Evolutionary conservation across 2,888 invertebrate species (phyloP).

Genomic region (Clostera curtula): DNA sequence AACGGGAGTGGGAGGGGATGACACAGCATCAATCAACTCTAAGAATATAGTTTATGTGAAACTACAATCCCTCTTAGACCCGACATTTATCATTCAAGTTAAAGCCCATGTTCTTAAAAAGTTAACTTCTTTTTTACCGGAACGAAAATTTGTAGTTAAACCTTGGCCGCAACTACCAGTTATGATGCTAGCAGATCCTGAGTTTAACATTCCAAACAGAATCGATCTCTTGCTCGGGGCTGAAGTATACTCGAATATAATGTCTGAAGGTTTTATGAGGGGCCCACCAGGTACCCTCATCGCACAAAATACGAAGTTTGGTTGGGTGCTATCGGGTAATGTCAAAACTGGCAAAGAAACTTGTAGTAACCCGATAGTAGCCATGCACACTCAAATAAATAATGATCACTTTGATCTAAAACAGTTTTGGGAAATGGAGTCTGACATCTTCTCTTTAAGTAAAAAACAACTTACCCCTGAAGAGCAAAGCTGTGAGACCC

Average conservation of each 20-base stretch:
- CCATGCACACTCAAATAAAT: too few relatives aligned
- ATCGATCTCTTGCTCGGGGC: too few relatives aligned
- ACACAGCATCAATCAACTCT: too few relatives aligned
- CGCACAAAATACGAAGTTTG: conserved; percentile 6
- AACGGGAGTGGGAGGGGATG: too few relatives aligned
- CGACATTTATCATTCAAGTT: conserved; percentile 5
- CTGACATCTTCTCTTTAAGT: too few relatives aligned
- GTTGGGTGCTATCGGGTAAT: too few relatives aligned
- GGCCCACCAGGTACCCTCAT: conserved; percentile 3
- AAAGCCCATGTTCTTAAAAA: conserved; percentile 14
- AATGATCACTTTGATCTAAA: too few relatives aligned
- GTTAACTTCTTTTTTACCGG: conserved; percentile 7
- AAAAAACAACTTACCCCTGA: conserved; percentile 7
- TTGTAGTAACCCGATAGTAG: conserved; percentile 16
- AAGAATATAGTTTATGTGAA: too few relatives aligned
- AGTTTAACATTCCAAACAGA: too few relatives aligned
- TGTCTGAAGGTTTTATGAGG: not conserved
- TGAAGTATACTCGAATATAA: not conserved
- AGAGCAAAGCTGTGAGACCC: conserved; percentile 9
- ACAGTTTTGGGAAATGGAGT: too few relatives aligned
- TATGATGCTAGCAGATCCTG: too few relatives aligned
- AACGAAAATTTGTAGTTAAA: not conserved
- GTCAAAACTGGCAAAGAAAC: conserved; percentile 8
- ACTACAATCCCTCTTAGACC: conserved; percentile 11
- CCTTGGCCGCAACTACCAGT: not conserved